These are phyloP conservation scores for Aphelinus certus DNA, from an alignment of 1,140 invertebrate species.

Conservation along the genomic window DNA sequence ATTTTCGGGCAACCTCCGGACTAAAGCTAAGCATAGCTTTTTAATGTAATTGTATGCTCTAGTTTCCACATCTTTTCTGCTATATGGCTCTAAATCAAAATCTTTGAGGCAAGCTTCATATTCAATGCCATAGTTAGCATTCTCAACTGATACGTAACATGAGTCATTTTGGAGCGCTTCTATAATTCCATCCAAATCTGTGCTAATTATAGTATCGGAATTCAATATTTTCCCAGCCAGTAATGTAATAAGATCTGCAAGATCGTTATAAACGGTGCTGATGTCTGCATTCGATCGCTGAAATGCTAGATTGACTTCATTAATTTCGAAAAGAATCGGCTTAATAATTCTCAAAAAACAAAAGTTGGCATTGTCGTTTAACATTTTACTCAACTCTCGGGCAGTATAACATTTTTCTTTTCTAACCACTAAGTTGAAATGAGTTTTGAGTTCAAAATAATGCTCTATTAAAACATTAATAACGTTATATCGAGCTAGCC, in stretches of 20 bases:
- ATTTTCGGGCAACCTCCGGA: background rate
- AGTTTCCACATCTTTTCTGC: background rate
- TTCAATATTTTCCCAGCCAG: constrained; percentile 29
- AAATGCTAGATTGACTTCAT: constrained; percentile 33
- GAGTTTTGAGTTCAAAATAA: constrained; percentile 34
- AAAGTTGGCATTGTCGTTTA: constrained; percentile 22
- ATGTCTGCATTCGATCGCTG: constrained; percentile 25
- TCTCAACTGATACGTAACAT: background rate
- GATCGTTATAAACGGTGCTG: constrained; percentile 11
- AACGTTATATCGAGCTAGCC: constrained; percentile 2
- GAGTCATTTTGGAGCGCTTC: background rate
- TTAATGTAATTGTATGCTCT: constrained; percentile 25
- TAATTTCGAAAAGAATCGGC: constrained; percentile 25
- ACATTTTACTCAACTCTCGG: constrained; percentile 15
- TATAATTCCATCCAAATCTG: background rate
- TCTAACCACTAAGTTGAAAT: constrained; percentile 22
- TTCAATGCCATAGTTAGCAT: constrained; percentile 5
- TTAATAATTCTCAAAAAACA: constrained; percentile 23
- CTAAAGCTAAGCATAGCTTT: constrained; percentile 9
- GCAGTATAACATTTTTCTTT: constrained; percentile 27
- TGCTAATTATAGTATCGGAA: no score
- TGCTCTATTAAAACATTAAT: constrained; percentile 23
- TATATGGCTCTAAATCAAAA: background rate
- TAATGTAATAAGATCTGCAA: constrained; percentile 30
- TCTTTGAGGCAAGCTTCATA: constrained; percentile 10